These are phyloP conservation scores for Mellivora capensis DNA, from an alignment of 2,113 vertebrate species.

Conservation along the genomic window DNA sequence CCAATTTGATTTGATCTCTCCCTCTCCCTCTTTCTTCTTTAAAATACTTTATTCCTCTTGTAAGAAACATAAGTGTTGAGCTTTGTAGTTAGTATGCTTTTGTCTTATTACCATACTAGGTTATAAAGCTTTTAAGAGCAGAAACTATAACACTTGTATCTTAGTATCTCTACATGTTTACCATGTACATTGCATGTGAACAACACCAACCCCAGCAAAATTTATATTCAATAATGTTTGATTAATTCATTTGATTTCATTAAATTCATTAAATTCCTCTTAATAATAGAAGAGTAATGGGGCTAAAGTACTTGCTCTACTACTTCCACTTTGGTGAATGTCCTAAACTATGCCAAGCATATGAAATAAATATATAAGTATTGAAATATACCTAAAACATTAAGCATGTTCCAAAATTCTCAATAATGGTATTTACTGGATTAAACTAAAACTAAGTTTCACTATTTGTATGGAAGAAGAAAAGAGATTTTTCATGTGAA, in stretches of 20 bases:
- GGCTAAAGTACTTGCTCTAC: neutral
- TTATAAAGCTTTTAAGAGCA: neutral
- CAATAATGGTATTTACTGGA: neutral
- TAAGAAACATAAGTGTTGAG: neutral
- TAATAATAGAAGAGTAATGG: neutral
- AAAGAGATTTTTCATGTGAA: neutral
- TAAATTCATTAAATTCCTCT: neutral
- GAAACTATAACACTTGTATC: neutral
- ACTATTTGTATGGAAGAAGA: neutral
- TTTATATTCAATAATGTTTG: neutral
- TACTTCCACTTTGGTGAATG: neutral
- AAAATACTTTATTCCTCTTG: neutral
- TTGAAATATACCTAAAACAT: neutral
- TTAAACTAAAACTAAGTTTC: neutral
- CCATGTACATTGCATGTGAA: neutral
- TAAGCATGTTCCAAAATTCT: neutral
- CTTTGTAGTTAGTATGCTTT: neutral
- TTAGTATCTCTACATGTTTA: neutral
- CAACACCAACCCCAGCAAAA: neutral
- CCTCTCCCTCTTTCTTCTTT: neutral
- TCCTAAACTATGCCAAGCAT: neutral
- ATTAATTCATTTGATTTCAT: neutral
- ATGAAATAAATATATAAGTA: neutral
- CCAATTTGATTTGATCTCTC: neutral
- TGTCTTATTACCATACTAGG: neutral